Evolutionary conservation across 2,797 vertebrate genomes (phyloP).

Genomic region (Tapirus indicus): DNA sequence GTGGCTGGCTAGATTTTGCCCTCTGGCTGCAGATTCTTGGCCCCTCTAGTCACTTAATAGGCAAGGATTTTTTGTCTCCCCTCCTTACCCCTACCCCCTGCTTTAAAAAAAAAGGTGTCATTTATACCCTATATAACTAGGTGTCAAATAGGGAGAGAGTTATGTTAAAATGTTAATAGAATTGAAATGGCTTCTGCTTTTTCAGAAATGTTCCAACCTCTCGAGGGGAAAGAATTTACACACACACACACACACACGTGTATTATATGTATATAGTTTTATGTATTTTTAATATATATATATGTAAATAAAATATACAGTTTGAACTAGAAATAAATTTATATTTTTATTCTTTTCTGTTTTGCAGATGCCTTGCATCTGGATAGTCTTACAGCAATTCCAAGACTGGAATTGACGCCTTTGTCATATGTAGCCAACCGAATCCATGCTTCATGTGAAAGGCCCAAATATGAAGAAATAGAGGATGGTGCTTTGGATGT

Average conservation of each 20-base stretch:
- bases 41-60: neutral
- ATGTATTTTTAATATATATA: neutral
- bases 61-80: neutral
- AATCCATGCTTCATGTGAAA: neutral
- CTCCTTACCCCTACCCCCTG: rapidly evolving
- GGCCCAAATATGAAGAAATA: neutral
- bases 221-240: neutral
- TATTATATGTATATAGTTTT: neutral
- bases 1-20: neutral
- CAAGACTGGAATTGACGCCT: neutral
- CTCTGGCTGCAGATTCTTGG: neutral
- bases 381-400: slow-evolving; percentile 68
- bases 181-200: neutral
- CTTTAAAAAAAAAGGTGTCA: neutral
- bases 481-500: slow-evolving; percentile 39
- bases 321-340: neutral
- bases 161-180: neutral
- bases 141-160: neutral
- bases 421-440: neutral
- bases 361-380: slow-evolving; percentile 87
- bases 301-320: neutral
- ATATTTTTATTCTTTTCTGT: neutral
- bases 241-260: no score
- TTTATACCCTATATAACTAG: neutral
- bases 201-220: neutral